Percentiles rank a stretch among this genome's conserved stretches.
phyloP scores from a whole-genome alignment of 1,140 invertebrate genomes.

The Leptopilina boulardi region DNA sequence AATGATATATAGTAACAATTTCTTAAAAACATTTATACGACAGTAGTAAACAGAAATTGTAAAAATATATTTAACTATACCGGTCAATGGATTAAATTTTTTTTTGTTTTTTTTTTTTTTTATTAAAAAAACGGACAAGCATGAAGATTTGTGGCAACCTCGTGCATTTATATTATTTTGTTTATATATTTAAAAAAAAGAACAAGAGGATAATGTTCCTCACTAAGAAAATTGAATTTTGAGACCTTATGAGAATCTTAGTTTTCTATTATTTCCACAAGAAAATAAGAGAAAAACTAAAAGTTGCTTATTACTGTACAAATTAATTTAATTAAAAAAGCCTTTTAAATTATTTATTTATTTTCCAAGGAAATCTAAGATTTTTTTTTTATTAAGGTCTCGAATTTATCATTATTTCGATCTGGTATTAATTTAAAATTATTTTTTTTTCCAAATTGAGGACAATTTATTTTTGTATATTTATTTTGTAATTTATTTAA shows the following conservation, averaged over 20 bases:
- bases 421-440: constrained; percentile 7
- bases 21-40: constrained; percentile 15
- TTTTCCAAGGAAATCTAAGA: background rate
- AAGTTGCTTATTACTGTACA: background rate
- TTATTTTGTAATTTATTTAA: constrained; percentile 39
- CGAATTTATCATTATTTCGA: background rate
- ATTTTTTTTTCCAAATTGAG: constrained; percentile 40
- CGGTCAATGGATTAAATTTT: background rate
- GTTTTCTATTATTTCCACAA: background rate
- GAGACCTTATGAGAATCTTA: background rate
- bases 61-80: constrained; percentile 1
- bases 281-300: background rate
- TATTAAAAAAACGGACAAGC: background rate
- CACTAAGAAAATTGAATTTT: background rate
- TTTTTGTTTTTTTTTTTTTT: background rate
- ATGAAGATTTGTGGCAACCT: background rate
- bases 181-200: too few relatives aligned
- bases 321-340: background rate
- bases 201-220: too few relatives aligned
- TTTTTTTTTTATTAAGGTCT: background rate
- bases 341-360: background rate
- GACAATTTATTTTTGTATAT: constrained; percentile 47
- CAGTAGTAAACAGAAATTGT: constrained; percentile 16
- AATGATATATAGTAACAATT: constrained; percentile 12
- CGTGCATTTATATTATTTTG: constrained; percentile 1